These are phyloP conservation scores for Sesamia nonagrioides DNA, from an alignment of 1,140 invertebrate species.

Conservation along the genomic window DNA sequence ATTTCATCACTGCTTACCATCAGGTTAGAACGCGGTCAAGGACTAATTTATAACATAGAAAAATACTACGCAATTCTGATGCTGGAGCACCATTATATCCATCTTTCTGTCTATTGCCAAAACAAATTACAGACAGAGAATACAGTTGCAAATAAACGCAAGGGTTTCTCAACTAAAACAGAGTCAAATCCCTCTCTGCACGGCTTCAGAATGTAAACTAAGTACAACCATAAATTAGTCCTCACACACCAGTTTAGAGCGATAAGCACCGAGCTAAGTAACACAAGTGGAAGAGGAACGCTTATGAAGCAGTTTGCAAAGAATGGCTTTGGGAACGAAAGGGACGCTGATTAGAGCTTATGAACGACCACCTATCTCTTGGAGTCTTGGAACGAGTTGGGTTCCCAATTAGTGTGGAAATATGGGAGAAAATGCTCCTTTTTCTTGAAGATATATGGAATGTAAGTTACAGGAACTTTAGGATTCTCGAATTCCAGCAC, in stretches of 20 bases:
- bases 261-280: not conserved
- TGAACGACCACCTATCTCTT: not conserved
- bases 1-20: no score
- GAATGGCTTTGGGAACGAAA: not conserved
- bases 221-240: not conserved
- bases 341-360: conserved; percentile 3
- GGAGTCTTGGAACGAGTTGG: not conserved
- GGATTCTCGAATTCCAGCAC: no score
- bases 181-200: no score
- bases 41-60: no score
- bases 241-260: not conserved
- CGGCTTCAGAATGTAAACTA: not conserved
- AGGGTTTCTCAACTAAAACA: no score
- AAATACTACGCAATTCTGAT: no score
- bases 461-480: not conserved
- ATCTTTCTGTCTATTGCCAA: no score
- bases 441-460: not conserved
- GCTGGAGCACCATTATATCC: no score
- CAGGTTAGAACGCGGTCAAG: no score
- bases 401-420: not conserved
- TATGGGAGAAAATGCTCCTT: not conserved
- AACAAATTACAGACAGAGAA: no score
- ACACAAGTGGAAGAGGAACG: not conserved
- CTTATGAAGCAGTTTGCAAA: conserved; percentile 1
- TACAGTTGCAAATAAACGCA: no score